Evolutionary conservation across 2,888 invertebrate species (phyloP), one percentile per base, ranked within the genome.

Genomic region (Geotrupes spiniger): DNA sequence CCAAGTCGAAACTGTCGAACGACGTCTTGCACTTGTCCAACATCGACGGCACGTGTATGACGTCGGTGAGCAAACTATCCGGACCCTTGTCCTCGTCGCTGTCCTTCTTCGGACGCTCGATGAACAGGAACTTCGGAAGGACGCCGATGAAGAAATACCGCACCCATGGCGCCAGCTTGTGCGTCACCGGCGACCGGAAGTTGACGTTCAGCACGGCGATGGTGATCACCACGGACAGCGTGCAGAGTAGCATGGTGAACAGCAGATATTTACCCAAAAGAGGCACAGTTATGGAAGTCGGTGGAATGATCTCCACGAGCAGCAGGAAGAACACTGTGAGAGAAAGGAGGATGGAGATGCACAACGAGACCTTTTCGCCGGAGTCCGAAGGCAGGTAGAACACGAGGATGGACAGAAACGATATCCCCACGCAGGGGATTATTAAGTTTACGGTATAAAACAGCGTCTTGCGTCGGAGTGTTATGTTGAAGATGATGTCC

Each of bases 371-470:
- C 75, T 97, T 97, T 76, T 98, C 97, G 59, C 97, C 97, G 42
- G 94, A 94, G 76, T 97, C 96, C 58, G 94, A 93, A 51, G 98
- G 98, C 63, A 98, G 78, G 75, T 98, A 98, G 78, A 98, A 98
- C 56, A 97, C 97, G 54, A 99, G 80, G 51, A 97, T 93, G 60
- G 96, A 96, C 56, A 99, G 83, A 74, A 95, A 94, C 52, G 94
- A 94, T 70, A 98, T 96, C 58, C 94, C 94, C 54, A 98, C 92
- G 72, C 96, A 97, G 45, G 96, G 97, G 66, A 96, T 93, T 68
- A 97, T 96, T 58, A 97, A 82, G 74, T 97, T 97, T 66, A 97
- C 92, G 42, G 95, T 96, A 79, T 97, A 97, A 79, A 97, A 97
- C 53, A 97, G 84, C 27, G 97, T 95, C 77, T 96, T 96, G 64